Evolutionary conservation across 1,140 invertebrate species (phyloP), one percentile per base, ranked within the genome.

Genomic region (Panagrolaimus sp.): DNA sequence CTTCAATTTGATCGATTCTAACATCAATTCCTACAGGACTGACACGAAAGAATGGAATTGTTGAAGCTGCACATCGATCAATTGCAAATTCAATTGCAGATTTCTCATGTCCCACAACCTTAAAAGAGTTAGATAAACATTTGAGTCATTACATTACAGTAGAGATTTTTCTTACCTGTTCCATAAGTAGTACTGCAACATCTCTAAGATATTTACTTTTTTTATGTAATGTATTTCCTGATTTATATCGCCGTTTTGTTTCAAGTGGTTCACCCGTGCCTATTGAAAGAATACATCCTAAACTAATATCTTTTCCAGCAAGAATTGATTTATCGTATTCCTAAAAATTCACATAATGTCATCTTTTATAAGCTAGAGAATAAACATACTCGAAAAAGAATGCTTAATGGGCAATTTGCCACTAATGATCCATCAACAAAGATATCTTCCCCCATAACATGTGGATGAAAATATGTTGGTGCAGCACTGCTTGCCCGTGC

Each of bases 381-480:
- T 3, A 46, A 47, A 71, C n/a, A 20, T 72, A 78, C 77, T 43
- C 70, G 65, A 67, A 79, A 80, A 9, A 79, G 66, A 63, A 79
- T 67, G 63, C 65, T 74, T 14, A 79, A 69, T 27, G 78, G 78
- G 69, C 78, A 79, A 63, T 79, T 79, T 11, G 78, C 78, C 4
- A 75, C 78, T 42, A 79, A 70, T 57, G 73, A 76, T 63, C 78
- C 78, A 70, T 79, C 78, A 9, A 79, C 78, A 43, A 73, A 75
- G 27, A 70, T 66, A 14, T 61, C 63, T n/a, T 68, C 72, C 16
- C 63, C 69, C 57, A 79, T 31, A 5, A 27, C 16, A 62, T 75
- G 75, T 11, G 78, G 78, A 47, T 79, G 69, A 57, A 79, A 79
- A 47, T 80, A 80, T n/a, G 78, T 79, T 25, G 78, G 78, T 16